phyloP scores from a whole-genome alignment of 2,888 invertebrate genomes.

The Conomelus anceps region DNA sequence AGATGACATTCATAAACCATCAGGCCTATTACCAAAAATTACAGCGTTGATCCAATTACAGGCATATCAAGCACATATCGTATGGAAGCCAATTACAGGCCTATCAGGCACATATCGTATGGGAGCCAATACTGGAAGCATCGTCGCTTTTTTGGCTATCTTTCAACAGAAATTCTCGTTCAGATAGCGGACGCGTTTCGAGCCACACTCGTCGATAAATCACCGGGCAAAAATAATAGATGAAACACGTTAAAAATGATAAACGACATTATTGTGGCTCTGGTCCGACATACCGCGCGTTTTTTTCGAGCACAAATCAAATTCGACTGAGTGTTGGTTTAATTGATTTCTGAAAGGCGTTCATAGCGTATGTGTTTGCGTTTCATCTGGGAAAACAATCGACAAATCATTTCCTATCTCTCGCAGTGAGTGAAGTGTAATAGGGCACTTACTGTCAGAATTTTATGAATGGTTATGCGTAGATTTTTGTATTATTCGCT shows the following conservation, averaged over 20 bases:
- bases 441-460: neutral
- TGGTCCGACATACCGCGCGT: neutral
- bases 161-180: neutral
- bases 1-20: neutral
- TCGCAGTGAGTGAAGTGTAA: neutral
- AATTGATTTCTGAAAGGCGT: neutral
- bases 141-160: neutral
- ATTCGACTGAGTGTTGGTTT: too few species aligned
- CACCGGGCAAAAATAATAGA: neutral
- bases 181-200: neutral
- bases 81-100: neutral
- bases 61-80: neutral
- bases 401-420: neutral
- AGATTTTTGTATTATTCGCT: too few species aligned
- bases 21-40: neutral
- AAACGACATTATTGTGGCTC: neutral
- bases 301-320: neutral
- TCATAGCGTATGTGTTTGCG: neutral
- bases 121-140: neutral
- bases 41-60: neutral
- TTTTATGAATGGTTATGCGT: neutral
- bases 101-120: neutral
- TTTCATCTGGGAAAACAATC: neutral
- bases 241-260: neutral
- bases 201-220: neutral